Conservation (phyloP, 2,113 vertebrate genomes). For the Psittacula cyanocephala region DNA sequence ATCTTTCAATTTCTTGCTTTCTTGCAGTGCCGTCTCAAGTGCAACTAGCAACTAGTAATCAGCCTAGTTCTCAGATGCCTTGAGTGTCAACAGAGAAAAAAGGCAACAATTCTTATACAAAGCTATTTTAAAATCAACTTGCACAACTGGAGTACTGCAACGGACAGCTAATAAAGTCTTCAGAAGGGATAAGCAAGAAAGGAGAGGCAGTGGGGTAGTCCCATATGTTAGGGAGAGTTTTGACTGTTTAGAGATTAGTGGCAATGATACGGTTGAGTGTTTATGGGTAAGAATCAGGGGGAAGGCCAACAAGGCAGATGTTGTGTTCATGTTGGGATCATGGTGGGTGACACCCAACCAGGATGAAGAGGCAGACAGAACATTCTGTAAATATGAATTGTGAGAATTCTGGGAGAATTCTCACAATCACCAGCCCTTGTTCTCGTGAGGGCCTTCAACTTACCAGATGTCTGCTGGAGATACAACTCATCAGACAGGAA, state of each 20-base stretch:
- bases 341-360: background rate
- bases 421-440: background rate
- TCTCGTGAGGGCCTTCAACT: background rate
- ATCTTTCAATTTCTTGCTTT: background rate
- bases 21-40: background rate
- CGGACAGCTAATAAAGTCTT: background rate
- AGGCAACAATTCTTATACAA: background rate
- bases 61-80: background rate
- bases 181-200: background rate
- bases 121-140: background rate
- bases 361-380: background rate
- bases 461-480: background rate
- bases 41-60: background rate
- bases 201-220: background rate
- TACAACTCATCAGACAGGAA: background rate
- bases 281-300: background rate
- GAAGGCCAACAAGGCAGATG: background rate
- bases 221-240: background rate
- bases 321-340: no score
- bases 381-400: background rate
- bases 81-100: background rate
- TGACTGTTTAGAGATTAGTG: background rate
- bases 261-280: background rate
- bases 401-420: background rate
- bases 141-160: background rate